Base-by-base conservation (phyloP, 2,797 vertebrate genomes). In the Otolemur crassicaudatus region DNA sequence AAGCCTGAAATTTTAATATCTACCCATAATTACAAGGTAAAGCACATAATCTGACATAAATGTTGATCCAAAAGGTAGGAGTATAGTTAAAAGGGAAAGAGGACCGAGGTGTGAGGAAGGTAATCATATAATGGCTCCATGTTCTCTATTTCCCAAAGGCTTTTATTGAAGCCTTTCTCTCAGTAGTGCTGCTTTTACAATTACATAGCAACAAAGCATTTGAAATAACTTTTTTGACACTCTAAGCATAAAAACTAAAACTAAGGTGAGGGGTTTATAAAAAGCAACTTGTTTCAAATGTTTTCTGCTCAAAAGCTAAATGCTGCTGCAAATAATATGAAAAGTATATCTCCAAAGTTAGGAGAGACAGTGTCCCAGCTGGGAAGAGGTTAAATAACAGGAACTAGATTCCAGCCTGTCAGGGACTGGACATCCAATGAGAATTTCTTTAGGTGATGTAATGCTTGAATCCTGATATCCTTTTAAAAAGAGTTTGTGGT, bases 91-190 rank as follows among this genome's bases (percentile, higher is more conserved):
- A 87, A 61, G 69, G 93, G 58, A 85, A 91, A 90, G 65, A 40
- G 84, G 97, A 97, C 98, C 93, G 97, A 98, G 97, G 94, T 97
- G 95, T 92, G 79, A 96, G 67, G 91, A 98, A 98, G 96, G 87
- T 97, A 97, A 98, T 97, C 96, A 94, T 85, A 94, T 94, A 97
- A 96, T 94, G 97, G 95, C 96, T 98, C 94, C 95, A 97, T 93
- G 84, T 97, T 98, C 97, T 98, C 96, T 98, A 22, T 97, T 98
- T 98, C 98, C 96, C 94, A 97, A 97, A 98, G 92, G 90, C 96
- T 98, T 97, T 98, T 98, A 98, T 49, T 98, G 97, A 96, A 98
- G 96, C 87, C 97, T 98, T 98, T 98, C 95, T 98, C 91, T 90
- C 94, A 96, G 95, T 89, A 70, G 97, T 96, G 89, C 94, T 97